These are phyloP conservation scores for Autographa pulchrina DNA, from an alignment of 2,888 invertebrate species.

Conservation along the genomic window DNA sequence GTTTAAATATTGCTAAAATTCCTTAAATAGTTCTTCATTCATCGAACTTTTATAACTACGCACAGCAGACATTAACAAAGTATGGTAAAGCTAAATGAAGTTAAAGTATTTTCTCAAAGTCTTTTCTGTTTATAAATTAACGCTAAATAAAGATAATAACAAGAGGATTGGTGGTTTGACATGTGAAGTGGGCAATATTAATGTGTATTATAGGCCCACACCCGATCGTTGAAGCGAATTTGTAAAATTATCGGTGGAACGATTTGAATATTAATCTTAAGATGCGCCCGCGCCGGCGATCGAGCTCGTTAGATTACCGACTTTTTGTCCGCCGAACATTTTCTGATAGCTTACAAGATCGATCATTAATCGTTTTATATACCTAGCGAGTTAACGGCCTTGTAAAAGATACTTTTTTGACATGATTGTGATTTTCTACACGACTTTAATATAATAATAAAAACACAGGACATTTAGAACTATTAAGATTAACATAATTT, in stretches of 20 bases:
- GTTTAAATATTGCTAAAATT: constrained; percentile 5
- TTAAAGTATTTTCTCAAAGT: constrained; percentile 67
- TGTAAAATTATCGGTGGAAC: constrained; percentile 84
- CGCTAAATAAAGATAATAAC: constrained; percentile 87
- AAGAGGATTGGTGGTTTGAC: constrained; percentile 85
- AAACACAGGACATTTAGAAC: too few relatives aligned
- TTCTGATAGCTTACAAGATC: constrained; percentile 45
- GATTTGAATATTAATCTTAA: constrained; percentile 85
- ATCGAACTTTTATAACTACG: constrained; percentile 30
- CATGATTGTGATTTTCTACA: neutral
- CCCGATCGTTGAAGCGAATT: constrained; percentile 84
- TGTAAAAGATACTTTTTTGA: constrained; percentile 13
- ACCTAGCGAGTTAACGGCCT: constrained; percentile 15
- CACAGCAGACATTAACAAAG: constrained; percentile 37
- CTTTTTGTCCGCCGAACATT: constrained; percentile 56
- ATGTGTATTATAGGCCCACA: constrained; percentile 87
- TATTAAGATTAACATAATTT: too few relatives aligned
- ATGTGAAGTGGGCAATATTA: constrained; percentile 84
- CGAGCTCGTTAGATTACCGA: constrained; percentile 66
- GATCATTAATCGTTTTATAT: constrained; percentile 50
- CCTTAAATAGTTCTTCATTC: constrained; percentile 9
- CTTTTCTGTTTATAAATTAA: constrained; percentile 80
- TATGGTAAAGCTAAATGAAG: constrained; percentile 35
- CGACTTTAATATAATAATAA: neutral
- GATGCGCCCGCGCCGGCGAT: constrained; percentile 67